These are phyloP conservation scores for Arctopsyche grandis DNA, from an alignment of 1,140 invertebrate genomes.

Conservation along the genomic window DNA sequence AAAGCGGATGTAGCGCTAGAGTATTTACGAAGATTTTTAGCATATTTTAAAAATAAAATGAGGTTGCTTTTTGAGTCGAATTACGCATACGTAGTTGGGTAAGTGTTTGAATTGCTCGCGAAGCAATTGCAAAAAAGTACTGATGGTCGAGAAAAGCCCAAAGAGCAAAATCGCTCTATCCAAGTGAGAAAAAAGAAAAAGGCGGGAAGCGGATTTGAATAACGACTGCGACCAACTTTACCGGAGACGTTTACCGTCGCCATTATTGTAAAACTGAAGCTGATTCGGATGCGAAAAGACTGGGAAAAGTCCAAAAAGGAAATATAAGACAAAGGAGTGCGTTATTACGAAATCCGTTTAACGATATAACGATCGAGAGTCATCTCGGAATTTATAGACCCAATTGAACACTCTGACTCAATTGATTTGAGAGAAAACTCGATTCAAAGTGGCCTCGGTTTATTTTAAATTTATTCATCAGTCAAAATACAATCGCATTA, in stretches of 20 bases:
- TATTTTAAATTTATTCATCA: background rate
- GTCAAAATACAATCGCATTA: constrained; percentile 1
- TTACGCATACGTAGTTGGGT: too few species aligned
- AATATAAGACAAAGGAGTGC: background rate
- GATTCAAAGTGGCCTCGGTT: background rate
- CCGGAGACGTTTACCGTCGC: background rate
- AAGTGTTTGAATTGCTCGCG: background rate
- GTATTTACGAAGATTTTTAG: too few species aligned
- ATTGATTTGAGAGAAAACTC: background rate
- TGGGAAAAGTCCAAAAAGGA: background rate
- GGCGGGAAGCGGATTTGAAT: background rate
- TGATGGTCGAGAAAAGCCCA: background rate
- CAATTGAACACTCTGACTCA: background rate
- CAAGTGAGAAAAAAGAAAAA: background rate
- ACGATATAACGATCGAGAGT: background rate
- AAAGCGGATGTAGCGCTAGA: too few species aligned
- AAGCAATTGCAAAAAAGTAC: background rate
- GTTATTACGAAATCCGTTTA: background rate
- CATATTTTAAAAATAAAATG: too few species aligned
- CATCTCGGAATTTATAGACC: background rate
- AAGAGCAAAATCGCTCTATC: background rate
- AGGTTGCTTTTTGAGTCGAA: too few species aligned
- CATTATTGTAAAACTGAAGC: background rate
- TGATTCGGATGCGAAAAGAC: background rate
- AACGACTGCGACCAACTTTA: background rate